Conservation (phyloP, 2,797 vertebrate genomes). For the Saxicola maurus region DNA sequence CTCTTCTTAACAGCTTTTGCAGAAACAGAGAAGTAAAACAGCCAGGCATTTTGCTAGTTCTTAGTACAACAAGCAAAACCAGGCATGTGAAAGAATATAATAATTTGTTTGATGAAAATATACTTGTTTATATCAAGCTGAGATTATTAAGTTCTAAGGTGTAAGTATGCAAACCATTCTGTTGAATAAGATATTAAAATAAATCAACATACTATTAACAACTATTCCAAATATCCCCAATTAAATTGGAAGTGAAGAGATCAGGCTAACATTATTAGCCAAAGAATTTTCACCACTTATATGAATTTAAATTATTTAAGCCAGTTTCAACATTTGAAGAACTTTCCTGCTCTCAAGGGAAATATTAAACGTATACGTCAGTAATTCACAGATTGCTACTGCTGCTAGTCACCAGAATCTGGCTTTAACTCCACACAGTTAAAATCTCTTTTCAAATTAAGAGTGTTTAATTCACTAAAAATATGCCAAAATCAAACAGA, state of each 20-base stretch:
- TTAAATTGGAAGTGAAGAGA: constrained; percentile 32
- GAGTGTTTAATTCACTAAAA: constrained; percentile 5
- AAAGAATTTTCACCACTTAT: constrained; percentile 45
- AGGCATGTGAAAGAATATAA: background rate
- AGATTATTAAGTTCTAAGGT: background rate
- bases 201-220: background rate
- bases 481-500: background rate
- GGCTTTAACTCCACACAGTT: constrained; percentile 17
- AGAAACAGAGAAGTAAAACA: background rate
- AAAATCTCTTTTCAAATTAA: constrained; percentile 16
- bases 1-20: background rate
- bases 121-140: background rate
- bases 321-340: constrained; percentile 56
- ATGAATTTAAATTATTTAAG: constrained; percentile 51
- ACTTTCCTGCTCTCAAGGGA: constrained; percentile 22
- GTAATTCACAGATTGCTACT: constrained; percentile 42
- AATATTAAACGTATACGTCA: background rate
- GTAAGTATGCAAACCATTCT: background rate
- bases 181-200: background rate
- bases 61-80: background rate
- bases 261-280: constrained; percentile 26
- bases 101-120: background rate
- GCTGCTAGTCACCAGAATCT: constrained; percentile 31
- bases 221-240: constrained; percentile 13
- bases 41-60: background rate